These are phyloP conservation scores for Molothrus aeneus DNA, from an alignment of 2,797 vertebrate genomes.

Conservation along the genomic window DNA sequence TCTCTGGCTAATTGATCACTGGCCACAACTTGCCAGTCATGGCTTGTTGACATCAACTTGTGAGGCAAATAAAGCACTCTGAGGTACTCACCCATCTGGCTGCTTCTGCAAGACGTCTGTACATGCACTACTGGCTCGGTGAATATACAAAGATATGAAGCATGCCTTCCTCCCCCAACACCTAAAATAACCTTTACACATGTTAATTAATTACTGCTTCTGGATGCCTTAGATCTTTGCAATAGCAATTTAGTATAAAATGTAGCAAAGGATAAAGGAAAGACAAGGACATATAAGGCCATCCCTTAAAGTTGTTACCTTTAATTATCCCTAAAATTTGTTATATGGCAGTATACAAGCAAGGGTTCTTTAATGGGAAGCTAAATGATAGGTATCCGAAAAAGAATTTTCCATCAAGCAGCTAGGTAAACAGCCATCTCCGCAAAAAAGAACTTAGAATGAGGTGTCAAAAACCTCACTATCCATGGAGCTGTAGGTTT, in stretches of 20 bases:
- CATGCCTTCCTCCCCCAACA: fast-evolving
- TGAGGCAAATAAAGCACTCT: not conserved
- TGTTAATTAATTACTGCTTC: not conserved
- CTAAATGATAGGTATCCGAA: fast-evolving
- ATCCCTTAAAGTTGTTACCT: not conserved
- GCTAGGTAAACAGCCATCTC: fast-evolving
- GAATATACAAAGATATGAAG: not conserved
- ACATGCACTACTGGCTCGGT: not conserved
- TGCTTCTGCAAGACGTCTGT: not conserved
- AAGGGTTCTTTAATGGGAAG: not conserved
- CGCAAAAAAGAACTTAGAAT: not conserved
- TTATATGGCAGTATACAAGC: not conserved
- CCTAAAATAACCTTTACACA: not conserved
- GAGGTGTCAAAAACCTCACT: not conserved
- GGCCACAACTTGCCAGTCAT: not conserved
- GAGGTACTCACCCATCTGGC: not conserved
- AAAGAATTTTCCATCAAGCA: not conserved
- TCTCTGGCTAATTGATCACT: not conserved
- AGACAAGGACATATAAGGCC: not conserved
- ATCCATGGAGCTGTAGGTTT: not conserved
- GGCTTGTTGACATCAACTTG: not conserved
- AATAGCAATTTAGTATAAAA: not conserved
- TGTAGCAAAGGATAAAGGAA: not conserved
- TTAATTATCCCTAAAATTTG: not conserved
- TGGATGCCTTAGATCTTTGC: not conserved